A percentile compares a stretch with the other conserved stretches of the same genome.
Conservation (phyloP, 2,888 invertebrate genomes). For the Pseudoips prasinana region DNA sequence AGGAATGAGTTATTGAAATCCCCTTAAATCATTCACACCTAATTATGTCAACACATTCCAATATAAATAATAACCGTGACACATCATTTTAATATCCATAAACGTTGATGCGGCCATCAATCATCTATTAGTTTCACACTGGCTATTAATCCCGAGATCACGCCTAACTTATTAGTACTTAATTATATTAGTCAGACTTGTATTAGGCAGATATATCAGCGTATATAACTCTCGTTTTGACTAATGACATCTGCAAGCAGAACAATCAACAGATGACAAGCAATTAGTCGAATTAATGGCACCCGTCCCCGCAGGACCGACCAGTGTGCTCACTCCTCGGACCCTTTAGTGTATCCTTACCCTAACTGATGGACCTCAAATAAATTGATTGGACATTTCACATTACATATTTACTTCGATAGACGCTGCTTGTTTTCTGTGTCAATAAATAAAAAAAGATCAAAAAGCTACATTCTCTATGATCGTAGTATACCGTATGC, state of each 20-base stretch:
- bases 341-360: slow-evolving; percentile 36
- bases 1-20: too few species aligned
- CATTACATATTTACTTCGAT: slow-evolving; percentile 5
- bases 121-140: slow-evolving; percentile 35
- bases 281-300: slow-evolving; percentile 73
- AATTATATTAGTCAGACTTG: slow-evolving; percentile 40
- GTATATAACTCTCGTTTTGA: slow-evolving; percentile 50
- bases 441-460: background rate
- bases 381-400: slow-evolving; percentile 24
- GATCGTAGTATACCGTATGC: background rate
- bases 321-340: slow-evolving; percentile 12
- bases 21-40: too few species aligned
- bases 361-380: slow-evolving; percentile 19
- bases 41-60: too few species aligned
- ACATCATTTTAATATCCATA: too few species aligned
- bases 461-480: background rate
- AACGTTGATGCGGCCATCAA: slow-evolving; percentile 32
- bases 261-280: slow-evolving; percentile 72
- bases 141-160: slow-evolving; percentile 53
- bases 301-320: slow-evolving; percentile 29
- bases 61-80: too few species aligned
- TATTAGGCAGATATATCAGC: slow-evolving; percentile 38
- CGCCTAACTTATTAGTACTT: slow-evolving; percentile 56
- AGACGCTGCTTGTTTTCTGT: background rate
- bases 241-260: slow-evolving; percentile 61